Percentiles rank a stretch among this genome's conserved stretches.
Conservation (phyloP, 2,113 vertebrate species). For the Beaufortia kweichowensis region DNA sequence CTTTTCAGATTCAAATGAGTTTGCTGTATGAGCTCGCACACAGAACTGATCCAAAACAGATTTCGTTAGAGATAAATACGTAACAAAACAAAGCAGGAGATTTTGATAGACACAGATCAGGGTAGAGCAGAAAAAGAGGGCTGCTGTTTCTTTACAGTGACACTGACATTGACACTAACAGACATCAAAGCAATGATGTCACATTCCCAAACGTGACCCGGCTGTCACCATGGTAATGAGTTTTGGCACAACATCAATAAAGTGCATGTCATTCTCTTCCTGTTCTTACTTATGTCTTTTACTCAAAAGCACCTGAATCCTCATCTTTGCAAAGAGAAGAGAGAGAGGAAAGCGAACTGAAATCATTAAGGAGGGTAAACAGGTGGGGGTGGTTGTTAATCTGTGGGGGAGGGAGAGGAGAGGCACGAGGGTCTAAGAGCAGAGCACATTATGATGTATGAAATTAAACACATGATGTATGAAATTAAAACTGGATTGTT, state of each 20-base stretch:
- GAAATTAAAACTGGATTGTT: constrained; percentile 50
- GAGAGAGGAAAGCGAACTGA: constrained; percentile 6
- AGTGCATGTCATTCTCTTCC: not conserved
- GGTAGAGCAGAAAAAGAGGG: constrained; percentile 7
- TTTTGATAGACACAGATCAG: not conserved
- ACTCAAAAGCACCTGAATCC: not conserved
- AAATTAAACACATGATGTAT: constrained; percentile 36
- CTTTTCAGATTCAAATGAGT: constrained; percentile 37
- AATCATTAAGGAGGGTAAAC: not conserved
- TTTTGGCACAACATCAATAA: not conserved
- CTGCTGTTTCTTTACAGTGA: constrained; percentile 29
- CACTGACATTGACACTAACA: constrained; percentile 42
- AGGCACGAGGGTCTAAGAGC: not conserved
- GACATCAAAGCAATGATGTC: constrained; percentile 43
- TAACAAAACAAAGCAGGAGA: constrained; percentile 21
- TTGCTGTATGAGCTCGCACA: constrained; percentile 14
- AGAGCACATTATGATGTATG: constrained; percentile 23
- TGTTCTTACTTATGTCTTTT: not conserved
- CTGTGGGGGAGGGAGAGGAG: not conserved
- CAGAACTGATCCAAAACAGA: not conserved
- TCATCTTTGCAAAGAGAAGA: not conserved
- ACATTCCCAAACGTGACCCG: constrained; percentile 25
- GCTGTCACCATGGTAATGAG: constrained; percentile 46
- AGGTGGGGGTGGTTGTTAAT: not conserved
- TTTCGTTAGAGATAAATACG: constrained; percentile 8